A percentile compares a stretch with the other conserved stretches of the same genome.
phyloP scores from a whole-genome alignment of 2,797 vertebrate genomes.

The Trematomus bernacchii region DNA sequence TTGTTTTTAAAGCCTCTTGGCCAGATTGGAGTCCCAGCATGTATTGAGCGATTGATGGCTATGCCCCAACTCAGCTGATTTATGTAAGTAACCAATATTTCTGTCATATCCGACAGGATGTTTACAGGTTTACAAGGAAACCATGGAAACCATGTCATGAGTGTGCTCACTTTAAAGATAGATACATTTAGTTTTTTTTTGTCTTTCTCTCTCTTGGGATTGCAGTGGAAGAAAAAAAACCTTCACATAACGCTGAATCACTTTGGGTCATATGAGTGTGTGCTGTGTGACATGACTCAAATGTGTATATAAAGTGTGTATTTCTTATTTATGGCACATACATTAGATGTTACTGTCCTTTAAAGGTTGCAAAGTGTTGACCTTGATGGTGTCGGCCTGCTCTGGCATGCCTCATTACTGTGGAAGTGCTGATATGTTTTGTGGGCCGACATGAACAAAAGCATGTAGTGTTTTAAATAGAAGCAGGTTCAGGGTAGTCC shows the following conservation, averaged over 20 bases:
- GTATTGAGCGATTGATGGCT: background rate
- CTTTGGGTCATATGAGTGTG: background rate
- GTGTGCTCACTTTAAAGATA: background rate
- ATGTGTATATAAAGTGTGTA: background rate
- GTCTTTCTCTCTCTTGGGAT: background rate
- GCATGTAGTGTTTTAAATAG: constrained; percentile 32
- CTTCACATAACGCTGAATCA: background rate
- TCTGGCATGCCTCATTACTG: constrained; percentile 17
- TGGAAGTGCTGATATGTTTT: constrained; percentile 46
- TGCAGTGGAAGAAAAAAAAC: background rate
- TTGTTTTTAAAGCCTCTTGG: constrained; percentile 2
- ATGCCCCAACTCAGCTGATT: background rate
- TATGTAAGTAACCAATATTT: constrained; percentile 10
- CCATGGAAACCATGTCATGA: background rate
- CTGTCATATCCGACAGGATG: constrained; percentile 10
- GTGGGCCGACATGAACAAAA: constrained; percentile 21
- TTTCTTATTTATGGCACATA: background rate
- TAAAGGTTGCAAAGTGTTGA: constrained; percentile 11
- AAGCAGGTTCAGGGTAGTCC: background rate
- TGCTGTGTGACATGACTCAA: background rate
- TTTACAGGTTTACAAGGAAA: constrained; percentile 17
- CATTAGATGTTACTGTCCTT: background rate
- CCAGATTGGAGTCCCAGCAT: background rate
- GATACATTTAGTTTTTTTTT: background rate
- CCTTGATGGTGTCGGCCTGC: constrained; percentile 22